Conservation (phyloP, 2,113 vertebrate species). For the Turnix velox region DNA sequence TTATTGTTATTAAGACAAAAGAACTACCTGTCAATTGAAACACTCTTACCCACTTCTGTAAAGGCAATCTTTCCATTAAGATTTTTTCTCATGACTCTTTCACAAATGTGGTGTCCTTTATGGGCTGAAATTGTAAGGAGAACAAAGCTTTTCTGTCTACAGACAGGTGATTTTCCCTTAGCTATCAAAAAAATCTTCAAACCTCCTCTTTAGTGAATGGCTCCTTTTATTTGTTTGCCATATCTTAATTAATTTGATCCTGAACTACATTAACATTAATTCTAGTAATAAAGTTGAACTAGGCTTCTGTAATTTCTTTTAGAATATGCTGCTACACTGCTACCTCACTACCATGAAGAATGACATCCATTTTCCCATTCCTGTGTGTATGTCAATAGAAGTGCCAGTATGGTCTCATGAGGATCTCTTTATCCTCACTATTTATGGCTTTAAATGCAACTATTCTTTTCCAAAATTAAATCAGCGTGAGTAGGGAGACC, state of each 20-base stretch:
- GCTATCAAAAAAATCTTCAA: background rate
- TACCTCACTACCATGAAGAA: background rate
- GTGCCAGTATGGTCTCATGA: background rate
- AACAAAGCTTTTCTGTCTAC: background rate
- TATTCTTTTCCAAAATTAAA: background rate
- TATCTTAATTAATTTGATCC: background rate
- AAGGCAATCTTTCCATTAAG: background rate
- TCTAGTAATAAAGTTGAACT: background rate
- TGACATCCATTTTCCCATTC: background rate
- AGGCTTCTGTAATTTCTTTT: background rate
- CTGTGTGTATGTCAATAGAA: background rate
- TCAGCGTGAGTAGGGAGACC: background rate
- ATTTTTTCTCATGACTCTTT: background rate
- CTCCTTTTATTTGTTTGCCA: background rate
- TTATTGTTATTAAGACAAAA: background rate
- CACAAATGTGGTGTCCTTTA: background rate
- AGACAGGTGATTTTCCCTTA: background rate
- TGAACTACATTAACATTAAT: background rate
- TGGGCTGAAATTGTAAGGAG: background rate
- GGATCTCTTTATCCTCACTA: background rate
- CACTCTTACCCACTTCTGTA: background rate
- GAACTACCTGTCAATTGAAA: background rate
- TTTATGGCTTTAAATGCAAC: background rate
- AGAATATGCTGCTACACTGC: background rate
- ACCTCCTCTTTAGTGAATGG: rapidly evolving